Evolutionary conservation across 2,113 vertebrate genomes (phyloP), one percentile per base, ranked within the genome.

Genomic region (Nyctereutes procyonoides): DNA sequence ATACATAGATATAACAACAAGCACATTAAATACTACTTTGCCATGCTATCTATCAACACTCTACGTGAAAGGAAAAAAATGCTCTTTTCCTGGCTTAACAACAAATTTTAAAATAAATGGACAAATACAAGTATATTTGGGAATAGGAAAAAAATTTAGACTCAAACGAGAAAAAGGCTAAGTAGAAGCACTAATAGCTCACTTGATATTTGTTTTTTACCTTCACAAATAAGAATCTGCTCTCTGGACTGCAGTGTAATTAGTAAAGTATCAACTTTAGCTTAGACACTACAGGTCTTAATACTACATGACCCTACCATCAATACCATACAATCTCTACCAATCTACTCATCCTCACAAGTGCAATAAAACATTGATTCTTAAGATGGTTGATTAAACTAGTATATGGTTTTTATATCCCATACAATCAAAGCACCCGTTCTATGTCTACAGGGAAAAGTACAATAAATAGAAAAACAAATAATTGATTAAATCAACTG

Each of bases 161-260:
- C 22, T 67, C 56, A 30, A 35, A 22, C 15, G 24, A 81, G 38
- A 76, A 65, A 60, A 62, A 65, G 43, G 32, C 56, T 58, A 53
- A 28, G 5, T 43, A 79, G 76, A 28, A 86, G 16, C 4, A n/a
- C 6, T n/a, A n/a, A 30, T 5, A 11, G 43, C 35, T 30, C 30
- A 9, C 10, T 88, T 6, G 4, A 35, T 56, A 30, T 55, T 55
- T 60, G 28, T 48, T 69, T 65, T 55, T 85, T 74, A 32, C 51
- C 89, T 90, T 86, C 51, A 65, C 84, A 90, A 63, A 76, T 62
- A 62, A 76, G 58, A 87, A 62, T 83, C 69, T 92, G 55, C 28
- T 58, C 28, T 20, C 10, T 55, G 65, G 81, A 83, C 35, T 73
- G 19, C 32, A 32, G 80, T 19, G 12, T 63, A 60, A 62, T 43